A percentile compares a stretch with the other conserved stretches of the same genome.
Conservation (phyloP, 2,888 invertebrate species). For the Himalopsyche anomala region DNA sequence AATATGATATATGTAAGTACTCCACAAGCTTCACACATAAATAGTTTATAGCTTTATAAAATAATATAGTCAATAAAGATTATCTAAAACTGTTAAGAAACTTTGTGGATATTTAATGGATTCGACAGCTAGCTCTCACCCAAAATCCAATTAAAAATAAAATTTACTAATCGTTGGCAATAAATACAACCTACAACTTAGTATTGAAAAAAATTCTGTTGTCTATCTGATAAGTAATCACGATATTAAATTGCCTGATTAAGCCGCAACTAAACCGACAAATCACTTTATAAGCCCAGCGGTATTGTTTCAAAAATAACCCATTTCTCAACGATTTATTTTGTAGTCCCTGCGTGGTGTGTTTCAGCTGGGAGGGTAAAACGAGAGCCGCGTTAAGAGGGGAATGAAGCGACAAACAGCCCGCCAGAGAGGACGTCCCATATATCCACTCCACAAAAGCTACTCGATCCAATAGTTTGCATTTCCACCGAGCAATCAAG, state of each 20-base stretch:
- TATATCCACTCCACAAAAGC: constrained; percentile 18
- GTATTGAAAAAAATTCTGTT: too few relatives aligned
- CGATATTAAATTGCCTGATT: neutral
- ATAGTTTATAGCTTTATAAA: too few relatives aligned
- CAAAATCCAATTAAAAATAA: too few relatives aligned
- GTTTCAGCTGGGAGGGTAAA: constrained; percentile 40
- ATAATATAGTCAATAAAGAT: too few relatives aligned
- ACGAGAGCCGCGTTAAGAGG: constrained; percentile 6
- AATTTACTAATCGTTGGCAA: too few relatives aligned
- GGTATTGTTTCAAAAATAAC: constrained; percentile 16
- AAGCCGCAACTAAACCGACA: neutral
- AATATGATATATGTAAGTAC: too few relatives aligned
- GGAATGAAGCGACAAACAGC: constrained; percentile 11
- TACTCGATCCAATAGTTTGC: constrained; percentile 49
- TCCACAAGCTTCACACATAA: too few relatives aligned
- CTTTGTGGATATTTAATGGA: too few relatives aligned
- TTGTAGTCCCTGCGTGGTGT: constrained; percentile 18
- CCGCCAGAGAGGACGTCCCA: neutral
- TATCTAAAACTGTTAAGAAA: too few relatives aligned
- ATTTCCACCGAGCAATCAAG: constrained; percentile 60
- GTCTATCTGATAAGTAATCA: neutral
- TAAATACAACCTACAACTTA: too few relatives aligned
- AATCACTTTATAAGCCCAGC: constrained; percentile 8
- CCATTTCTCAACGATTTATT: neutral
- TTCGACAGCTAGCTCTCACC: too few relatives aligned